Percentiles rank a stretch among this genome's conserved stretches.
Evolutionary conservation across 2,797 vertebrate genomes (phyloP).

Genomic region (Bradypus variegatus): DNA sequence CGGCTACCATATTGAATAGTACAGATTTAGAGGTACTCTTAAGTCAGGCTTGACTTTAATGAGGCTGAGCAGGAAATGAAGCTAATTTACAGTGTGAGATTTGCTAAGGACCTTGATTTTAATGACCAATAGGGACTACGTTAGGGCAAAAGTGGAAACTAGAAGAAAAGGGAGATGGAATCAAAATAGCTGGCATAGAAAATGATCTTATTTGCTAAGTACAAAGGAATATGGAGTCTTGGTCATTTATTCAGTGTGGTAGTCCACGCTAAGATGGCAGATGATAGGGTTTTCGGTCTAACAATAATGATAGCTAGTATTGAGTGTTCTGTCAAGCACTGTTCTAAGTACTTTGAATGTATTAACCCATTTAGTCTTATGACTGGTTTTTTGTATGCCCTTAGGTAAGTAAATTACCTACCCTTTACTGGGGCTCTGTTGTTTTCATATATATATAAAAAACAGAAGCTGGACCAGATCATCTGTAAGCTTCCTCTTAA

Average conservation of each 20-base stretch:
- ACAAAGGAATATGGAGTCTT: neutral
- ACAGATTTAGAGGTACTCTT: neutral
- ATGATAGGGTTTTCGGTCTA: neutral
- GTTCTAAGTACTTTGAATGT: neutral
- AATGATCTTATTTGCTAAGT: neutral
- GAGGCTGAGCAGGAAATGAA: slow-evolving; percentile 12
- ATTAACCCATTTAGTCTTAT: neutral
- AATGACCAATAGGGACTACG: neutral
- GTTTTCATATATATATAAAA: neutral
- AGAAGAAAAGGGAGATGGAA: neutral
- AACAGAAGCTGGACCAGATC: neutral
- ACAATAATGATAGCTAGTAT: neutral
- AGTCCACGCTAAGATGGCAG: neutral
- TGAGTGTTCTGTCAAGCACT: neutral
- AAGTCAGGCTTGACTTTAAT: neutral
- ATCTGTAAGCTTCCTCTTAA: neutral
- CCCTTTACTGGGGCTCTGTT: neutral
- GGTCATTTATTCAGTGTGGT: neutral
- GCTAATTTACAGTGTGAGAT: neutral
- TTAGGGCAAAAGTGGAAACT: neutral
- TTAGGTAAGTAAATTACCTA: slow-evolving; percentile 3
- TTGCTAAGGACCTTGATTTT: slow-evolving; percentile 17
- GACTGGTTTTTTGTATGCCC: neutral
- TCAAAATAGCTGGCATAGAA: neutral
- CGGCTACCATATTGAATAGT: neutral